Conservation (phyloP, 2,888 invertebrate genomes). For the Nemapogon koenigi region DNA sequence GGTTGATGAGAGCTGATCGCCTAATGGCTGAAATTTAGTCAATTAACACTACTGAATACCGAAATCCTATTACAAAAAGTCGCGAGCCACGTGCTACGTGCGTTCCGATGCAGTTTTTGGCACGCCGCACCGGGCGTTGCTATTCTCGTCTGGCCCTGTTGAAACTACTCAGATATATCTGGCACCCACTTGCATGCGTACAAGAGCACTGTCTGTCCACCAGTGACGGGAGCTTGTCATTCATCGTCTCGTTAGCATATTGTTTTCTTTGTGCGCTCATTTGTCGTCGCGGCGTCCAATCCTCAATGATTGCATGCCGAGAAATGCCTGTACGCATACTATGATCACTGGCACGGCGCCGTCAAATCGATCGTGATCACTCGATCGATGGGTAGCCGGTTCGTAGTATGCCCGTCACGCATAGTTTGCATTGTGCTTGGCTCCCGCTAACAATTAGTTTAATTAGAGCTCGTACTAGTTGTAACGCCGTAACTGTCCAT, state of each 20-base stretch:
- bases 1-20: no score
- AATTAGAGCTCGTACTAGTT: no score
- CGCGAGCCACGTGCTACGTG: constrained; percentile 10
- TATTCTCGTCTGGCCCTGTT: constrained; percentile 54
- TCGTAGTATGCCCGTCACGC: neutral
- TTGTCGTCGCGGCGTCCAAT: constrained; percentile 44
- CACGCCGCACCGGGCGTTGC: constrained; percentile 42
- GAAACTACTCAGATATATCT: constrained; percentile 46
- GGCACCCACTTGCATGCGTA: constrained; percentile 35
- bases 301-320: constrained; percentile 28
- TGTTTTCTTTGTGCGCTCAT: constrained; percentile 54
- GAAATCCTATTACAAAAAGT: no score
- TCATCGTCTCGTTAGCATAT: constrained; percentile 58
- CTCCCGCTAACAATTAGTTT: no score
- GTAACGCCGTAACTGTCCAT: no score
- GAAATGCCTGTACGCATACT: constrained; percentile 32
- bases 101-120: constrained; percentile 43
- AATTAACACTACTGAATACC: no score
- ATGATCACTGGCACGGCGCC: constrained; percentile 42
- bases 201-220: constrained; percentile 18
- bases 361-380: constrained; percentile 50
- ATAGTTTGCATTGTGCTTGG: neutral
- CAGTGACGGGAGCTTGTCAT: constrained; percentile 47
- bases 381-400: constrained; percentile 43
- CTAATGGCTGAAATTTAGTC: no score